Base-by-base conservation (phyloP, 2,797 vertebrate species). In the Ammospiza maritima region DNA sequence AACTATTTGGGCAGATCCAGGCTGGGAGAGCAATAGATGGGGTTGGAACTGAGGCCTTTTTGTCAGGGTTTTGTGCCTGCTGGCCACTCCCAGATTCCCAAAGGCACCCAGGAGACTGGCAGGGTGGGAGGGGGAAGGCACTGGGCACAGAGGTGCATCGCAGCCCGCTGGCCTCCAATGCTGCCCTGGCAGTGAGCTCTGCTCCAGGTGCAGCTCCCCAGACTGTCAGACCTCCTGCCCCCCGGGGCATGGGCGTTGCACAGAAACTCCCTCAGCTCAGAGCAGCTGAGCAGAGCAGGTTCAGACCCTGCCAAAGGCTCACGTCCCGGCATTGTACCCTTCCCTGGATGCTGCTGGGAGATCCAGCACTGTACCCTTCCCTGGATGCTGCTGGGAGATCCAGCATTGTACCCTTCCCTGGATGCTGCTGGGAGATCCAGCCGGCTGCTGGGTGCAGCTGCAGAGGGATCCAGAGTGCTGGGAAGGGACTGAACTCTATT, bases 111-210 rank as follows among this genome's bases (percentile, higher is more conserved):
- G 65, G 30, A 23, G 26, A 26, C 6, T 1, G 25, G 48, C 42
- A 48, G 42, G 30, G 18, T 26, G 66, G 18, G 20, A 84, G 32
- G 30, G 58, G 23, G 29, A 67, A 61, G 66, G 71, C 5, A 4
- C 44, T 11, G 3, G 0, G 2, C 23, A 73, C 64, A 45, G 32
- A 11, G 14, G 51, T 1, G 29, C 53, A 8, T 45, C 20, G 1
- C 26, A 67, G 61, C 23, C 0, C 38, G 16, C 21, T 54, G 54
- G 57, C 26, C 50, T 42, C 18, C 32, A 4, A n/a, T 29, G 51
- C 70, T 13, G 30, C 45, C 50, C 83, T 9, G 50, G 50, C 34
- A 64, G 58, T 0, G 5, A 13, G 42, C 36, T 71, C 16, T 0
- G 1, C 9, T 87, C n/a, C 67, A 30, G 38, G 23, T 29, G 83